Evolutionary conservation across 2,113 vertebrate genomes (phyloP), one percentile per base, ranked within the genome.

Genomic region (Ranitomeya variabilis): DNA sequence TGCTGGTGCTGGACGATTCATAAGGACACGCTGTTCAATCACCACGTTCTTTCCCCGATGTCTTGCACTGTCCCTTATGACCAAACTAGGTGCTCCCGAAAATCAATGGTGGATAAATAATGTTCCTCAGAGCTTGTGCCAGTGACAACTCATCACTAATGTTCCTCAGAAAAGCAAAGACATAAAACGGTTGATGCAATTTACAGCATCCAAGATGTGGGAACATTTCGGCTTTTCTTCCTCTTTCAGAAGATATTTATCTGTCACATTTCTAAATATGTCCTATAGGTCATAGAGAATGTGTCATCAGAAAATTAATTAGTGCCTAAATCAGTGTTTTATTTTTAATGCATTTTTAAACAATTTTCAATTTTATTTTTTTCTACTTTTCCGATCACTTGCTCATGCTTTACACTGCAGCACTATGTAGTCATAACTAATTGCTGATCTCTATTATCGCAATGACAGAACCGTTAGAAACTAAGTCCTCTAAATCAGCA

Each of bases 1-100:
- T 51, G 60, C 74, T 10, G 37, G 12, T 9, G 55, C 19, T 14
- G 85, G n/a, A 18, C 16, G 10, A 19, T 37, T 77, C 12, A 18
- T 60, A 55, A 59, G 83, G 55, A 86, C 71, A n/a, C 9, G 4
- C 0, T 23, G 74, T 79, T 86, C 74, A 79, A 86, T 66, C 74
- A 74, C 31, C 6, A 6, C 13, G 64, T 69, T 64, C 81, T 83
- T 86, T 86, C 21, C 37, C 57, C 8, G 4, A 55, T 11, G 45
- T 66, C 60, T 9, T 87, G 62, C 67, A 19, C 16, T 51, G 55
- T 78, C 19, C 26, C 37, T 77, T 52, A 57, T 77, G 55, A 77
- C 6, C 67, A 54, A 52, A 67, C 81, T n/a, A 16, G 64, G 64
- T 55, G 23, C 51, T 69, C 3, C 26, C 6, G 55, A 14, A 54